Percentiles rank a stretch among this genome's conserved stretches.
phyloP scores from a whole-genome alignment of 2,113 vertebrate genomes.

The Psittacula cyanocephala region DNA sequence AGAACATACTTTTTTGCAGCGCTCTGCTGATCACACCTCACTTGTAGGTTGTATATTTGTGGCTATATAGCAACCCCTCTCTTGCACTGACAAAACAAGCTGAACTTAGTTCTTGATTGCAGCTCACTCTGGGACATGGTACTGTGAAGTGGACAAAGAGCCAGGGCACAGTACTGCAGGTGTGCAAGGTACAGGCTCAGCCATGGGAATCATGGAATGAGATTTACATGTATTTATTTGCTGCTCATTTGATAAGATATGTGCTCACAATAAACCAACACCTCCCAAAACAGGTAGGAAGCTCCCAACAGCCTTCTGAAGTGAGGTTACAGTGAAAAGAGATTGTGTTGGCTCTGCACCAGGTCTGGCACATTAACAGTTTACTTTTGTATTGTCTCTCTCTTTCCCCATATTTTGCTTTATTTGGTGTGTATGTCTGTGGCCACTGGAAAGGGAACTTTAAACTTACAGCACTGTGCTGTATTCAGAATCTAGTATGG shows the following conservation, averaged over 20 bases:
- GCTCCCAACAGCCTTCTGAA: background rate
- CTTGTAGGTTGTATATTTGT: background rate
- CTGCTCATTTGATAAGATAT: background rate
- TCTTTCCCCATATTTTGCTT: background rate
- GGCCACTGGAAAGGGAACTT: background rate
- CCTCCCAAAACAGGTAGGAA: background rate
- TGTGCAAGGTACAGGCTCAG: background rate
- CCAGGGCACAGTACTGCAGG: background rate
- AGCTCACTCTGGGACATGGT: background rate
- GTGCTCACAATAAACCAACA: background rate
- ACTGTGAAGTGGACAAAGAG: background rate
- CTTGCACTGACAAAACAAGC: background rate
- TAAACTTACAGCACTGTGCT: background rate
- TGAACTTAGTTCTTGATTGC: background rate
- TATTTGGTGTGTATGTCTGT: background rate
- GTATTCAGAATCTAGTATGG: background rate
- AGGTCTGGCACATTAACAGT: background rate
- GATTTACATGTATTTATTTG: background rate
- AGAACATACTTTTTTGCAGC: background rate
- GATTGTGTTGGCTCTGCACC: background rate
- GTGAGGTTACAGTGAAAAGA: background rate
- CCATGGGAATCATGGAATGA: fast-evolving
- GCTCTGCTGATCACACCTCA: background rate
- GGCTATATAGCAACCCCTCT: background rate
- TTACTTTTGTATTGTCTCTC: background rate